Evolutionary conservation across 2,113 vertebrate genomes (phyloP).

Genomic region (Pomatostomus ruficeps): DNA sequence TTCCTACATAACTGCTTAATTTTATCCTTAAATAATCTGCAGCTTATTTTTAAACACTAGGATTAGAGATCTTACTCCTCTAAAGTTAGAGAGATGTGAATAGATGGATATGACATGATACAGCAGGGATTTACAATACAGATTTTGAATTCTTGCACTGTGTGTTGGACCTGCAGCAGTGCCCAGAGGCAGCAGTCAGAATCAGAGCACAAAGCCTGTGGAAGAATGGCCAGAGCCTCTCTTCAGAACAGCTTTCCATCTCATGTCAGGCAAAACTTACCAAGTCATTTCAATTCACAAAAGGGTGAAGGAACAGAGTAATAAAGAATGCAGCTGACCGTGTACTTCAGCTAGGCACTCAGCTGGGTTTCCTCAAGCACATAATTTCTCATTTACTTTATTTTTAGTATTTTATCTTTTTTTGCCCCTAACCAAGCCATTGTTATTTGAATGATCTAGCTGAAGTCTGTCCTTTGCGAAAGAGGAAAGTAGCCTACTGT

Average conservation of each 20-base stretch:
- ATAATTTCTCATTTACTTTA: not conserved
- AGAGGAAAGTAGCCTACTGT: not conserved
- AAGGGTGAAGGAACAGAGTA: not conserved
- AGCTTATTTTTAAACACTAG: not conserved
- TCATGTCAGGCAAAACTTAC: not conserved
- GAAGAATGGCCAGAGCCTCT: not conserved
- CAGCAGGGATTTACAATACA: not conserved
- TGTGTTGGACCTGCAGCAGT: not conserved
- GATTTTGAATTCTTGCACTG: not conserved
- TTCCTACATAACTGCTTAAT: not conserved
- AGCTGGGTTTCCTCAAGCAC: not conserved
- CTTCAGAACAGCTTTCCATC: not conserved
- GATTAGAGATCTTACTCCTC: not conserved
- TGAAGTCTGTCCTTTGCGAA: not conserved
- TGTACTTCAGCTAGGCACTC: not conserved
- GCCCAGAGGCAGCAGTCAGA: not conserved
- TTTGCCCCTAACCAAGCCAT: not conserved
- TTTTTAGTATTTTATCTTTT: not conserved
- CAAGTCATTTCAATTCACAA: not conserved
- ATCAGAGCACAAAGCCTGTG: not conserved
- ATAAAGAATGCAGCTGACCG: not conserved
- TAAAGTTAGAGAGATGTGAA: not conserved
- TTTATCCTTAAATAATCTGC: not conserved
- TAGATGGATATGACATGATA: not conserved
- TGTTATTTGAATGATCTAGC: not conserved